Evolutionary conservation across 2,113 vertebrate genomes (phyloP), one percentile per base, ranked within the genome.

Genomic region (Neogale vison): DNA sequence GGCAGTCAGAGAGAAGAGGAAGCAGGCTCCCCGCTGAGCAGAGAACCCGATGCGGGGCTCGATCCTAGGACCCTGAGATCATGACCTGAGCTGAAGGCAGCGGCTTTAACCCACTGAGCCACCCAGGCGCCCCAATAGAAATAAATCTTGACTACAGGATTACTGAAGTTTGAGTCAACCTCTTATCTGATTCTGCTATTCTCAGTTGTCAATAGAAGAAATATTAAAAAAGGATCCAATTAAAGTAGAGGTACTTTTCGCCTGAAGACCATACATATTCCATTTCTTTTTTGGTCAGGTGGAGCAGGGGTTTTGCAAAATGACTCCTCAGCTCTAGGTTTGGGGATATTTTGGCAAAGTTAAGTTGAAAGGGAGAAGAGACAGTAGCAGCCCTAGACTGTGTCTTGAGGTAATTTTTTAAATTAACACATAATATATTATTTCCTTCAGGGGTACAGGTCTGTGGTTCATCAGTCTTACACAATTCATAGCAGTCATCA

Each of bases 181-280:
- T 36, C 55, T 83, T 88, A 45, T 1, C 50, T 81, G 26, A 15
- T 84, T 90, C 89, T 92, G 83, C 61, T 6, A 24, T 87, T 94
- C 77, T 94, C 29, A 76, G 17, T 74, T 95, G 36, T 88, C 47
- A 92, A 1, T 61, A 81, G 67, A 86, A 86, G n/a, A 87, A 95
- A 55, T 57, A 23, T 7, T 50, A 39, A 42, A 83, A 76, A 88
- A 83, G 29, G 34, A 74, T 91, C 50, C 36, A 85, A 1, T 67
- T 57, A 69, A 88, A 96, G 15, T 71, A 47, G 61, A 39, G 88
- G 20, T 93, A 63, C 82, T 89, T 36, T 45, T 89, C 13, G 85
- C 42, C 82, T 47, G 24, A 36, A 85, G 69, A 69, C 45, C 11
- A 12, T 63, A 36, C 50, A 7, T 71, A 57, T 12, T 65, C n/a